phyloP scores from a whole-genome alignment of 2,797 vertebrate species.

The Hoplostethus atlanticus region DNA sequence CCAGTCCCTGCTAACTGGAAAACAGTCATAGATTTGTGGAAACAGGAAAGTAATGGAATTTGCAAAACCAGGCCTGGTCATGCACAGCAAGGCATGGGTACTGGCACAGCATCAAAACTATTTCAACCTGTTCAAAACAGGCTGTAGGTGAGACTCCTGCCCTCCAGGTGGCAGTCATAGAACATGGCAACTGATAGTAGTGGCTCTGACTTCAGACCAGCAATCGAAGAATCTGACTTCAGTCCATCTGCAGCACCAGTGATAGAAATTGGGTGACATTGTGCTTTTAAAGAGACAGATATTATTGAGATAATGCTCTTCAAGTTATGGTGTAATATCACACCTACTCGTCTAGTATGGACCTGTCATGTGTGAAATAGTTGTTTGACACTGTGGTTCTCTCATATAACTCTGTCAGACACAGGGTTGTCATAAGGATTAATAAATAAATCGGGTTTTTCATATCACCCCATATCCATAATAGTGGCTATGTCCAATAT shows the following conservation, averaged over 20 bases:
- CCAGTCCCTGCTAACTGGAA: conserved; percentile 11
- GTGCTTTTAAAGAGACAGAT: neutral
- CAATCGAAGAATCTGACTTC: conserved; percentile 16
- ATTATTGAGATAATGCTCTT: neutral
- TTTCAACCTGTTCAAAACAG: neutral
- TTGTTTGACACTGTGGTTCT: neutral
- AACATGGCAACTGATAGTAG: conserved; percentile 49
- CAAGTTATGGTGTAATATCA: neutral
- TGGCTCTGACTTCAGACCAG: conserved; percentile 31
- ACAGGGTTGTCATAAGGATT: no score
- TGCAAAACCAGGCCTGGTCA: neutral
- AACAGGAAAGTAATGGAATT: neutral
- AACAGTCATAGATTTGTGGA: conserved; percentile 15
- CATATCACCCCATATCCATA: neutral
- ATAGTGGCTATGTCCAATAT: neutral
- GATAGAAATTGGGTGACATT: neutral
- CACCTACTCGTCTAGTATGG: neutral
- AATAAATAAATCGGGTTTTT: no score
- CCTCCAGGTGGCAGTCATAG: conserved; percentile 31
- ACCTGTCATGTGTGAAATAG: neutral
- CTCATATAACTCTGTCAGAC: neutral
- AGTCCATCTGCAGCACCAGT: neutral
- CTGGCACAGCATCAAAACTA: conserved; percentile 9
- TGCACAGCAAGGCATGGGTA: conserved; percentile 6
- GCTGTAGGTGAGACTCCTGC: conserved; percentile 7